Percentiles rank a stretch among this genome's conserved stretches.
phyloP scores from a whole-genome alignment of 92 coral and sea anemone genomes.

The Heteractis magnifica region DNA sequence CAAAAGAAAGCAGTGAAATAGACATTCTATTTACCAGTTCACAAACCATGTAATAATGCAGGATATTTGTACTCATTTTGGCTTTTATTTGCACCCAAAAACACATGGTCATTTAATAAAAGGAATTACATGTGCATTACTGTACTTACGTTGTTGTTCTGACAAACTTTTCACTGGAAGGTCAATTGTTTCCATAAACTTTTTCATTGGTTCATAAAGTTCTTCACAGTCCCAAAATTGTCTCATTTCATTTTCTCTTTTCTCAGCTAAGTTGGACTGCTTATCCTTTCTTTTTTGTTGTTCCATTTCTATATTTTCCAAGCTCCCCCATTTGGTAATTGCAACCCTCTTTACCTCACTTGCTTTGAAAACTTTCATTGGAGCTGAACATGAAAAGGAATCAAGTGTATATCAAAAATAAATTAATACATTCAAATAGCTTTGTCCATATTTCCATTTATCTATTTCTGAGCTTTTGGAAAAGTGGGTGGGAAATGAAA shows the following conservation, averaged over 20 bases:
- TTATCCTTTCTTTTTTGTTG: constrained; percentile 50
- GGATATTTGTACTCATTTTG: too few species aligned
- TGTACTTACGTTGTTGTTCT: constrained; percentile 33
- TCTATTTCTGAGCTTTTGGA: too few species aligned
- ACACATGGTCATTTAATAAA: too few species aligned
- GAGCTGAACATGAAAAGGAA: constrained; percentile 42
- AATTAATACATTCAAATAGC: neutral
- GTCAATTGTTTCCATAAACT: constrained; percentile 59
- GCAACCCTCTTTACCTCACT: constrained; percentile 66
- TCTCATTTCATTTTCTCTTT: constrained; percentile 69
- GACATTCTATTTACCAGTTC: too few species aligned
- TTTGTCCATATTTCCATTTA: neutral
- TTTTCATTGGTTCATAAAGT: constrained; percentile 63
- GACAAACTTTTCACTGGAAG: constrained; percentile 40
- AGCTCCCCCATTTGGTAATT: constrained; percentile 66
- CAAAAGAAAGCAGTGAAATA: too few species aligned
- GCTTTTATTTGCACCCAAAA: too few species aligned
- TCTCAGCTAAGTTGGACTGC: constrained; percentile 37
- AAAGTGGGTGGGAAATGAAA: too few species aligned
- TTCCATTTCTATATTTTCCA: constrained; percentile 63
- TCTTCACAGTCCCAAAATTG: constrained; percentile 82
- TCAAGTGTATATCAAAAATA: neutral
- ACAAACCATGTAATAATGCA: too few species aligned
- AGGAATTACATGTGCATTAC: neutral
- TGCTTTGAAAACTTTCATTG: constrained; percentile 74